These are phyloP conservation scores for Varanus komodoensis DNA, from an alignment of 2,113 vertebrate species.

Conservation along the genomic window DNA sequence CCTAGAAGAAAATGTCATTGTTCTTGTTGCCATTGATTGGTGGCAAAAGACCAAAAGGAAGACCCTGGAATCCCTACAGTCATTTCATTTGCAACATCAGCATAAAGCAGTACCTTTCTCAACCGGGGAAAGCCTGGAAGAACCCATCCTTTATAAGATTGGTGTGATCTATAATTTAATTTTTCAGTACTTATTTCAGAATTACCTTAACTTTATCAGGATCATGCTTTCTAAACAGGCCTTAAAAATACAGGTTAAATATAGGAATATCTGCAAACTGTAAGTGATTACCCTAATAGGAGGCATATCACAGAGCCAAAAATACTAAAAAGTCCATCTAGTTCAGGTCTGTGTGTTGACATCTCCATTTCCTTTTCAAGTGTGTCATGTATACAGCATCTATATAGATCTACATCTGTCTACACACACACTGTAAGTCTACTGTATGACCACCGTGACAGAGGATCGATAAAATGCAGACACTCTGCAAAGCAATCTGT, in stretches of 20 bases:
- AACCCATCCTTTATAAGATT: background rate
- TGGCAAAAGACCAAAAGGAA: background rate
- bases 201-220: background rate
- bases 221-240: background rate
- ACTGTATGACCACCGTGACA: background rate
- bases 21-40: constrained; percentile 13
- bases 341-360: background rate
- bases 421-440: too few species aligned
- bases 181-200: background rate
- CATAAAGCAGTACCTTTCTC: background rate
- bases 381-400: too few species aligned
- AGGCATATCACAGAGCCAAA: background rate
- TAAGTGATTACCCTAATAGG: background rate
- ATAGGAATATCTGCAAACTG: background rate
- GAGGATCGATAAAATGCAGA: background rate
- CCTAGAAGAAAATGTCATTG: background rate
- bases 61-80: background rate
- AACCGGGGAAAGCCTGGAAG: background rate
- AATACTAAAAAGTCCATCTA: background rate
- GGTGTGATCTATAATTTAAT: background rate
- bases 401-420: too few species aligned
- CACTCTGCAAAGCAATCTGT: background rate
- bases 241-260: constrained; percentile 3
- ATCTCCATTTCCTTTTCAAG: too few species aligned
- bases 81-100: background rate